phyloP scores from a whole-genome alignment of 2,888 invertebrate species.

The Chironomus riparius region DNA sequence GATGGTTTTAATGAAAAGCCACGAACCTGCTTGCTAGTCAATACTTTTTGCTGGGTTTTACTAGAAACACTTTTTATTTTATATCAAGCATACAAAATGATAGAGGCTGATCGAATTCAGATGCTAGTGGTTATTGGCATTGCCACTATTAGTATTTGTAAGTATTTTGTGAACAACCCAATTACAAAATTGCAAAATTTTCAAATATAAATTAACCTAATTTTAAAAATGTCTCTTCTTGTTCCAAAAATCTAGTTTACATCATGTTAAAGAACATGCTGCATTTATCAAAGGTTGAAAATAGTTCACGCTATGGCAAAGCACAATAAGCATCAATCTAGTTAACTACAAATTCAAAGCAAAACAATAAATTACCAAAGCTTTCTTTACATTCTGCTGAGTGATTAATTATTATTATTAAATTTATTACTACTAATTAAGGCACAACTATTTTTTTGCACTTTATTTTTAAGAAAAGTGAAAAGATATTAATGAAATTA shows the following conservation, averaged over 20 bases:
- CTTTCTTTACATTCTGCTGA: too few species aligned
- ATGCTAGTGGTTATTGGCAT: background rate
- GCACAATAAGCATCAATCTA: background rate
- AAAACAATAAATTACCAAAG: too few species aligned
- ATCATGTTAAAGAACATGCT: conserved; percentile 61
- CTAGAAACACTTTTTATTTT: background rate
- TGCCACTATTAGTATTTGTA: background rate
- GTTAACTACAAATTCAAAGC: too few species aligned
- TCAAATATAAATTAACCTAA: background rate
- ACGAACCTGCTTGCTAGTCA: background rate
- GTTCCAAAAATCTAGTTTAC: conserved; percentile 49
- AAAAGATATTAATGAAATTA: too few species aligned
- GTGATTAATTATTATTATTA: too few species aligned
- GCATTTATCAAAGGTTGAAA: conserved; percentile 66
- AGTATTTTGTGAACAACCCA: background rate
- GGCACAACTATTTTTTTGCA: too few species aligned
- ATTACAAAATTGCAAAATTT: too few species aligned
- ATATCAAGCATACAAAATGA: background rate
- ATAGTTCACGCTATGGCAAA: conserved; percentile 63
- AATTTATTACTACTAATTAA: too few species aligned
- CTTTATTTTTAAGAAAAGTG: too few species aligned
- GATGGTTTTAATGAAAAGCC: background rate
- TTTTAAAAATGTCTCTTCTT: conserved; percentile 8
- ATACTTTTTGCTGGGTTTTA: background rate
- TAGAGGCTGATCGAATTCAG: background rate